Base-by-base conservation (phyloP, 2,888 invertebrate species). In the Eudasyphora cyanicolor region DNA sequence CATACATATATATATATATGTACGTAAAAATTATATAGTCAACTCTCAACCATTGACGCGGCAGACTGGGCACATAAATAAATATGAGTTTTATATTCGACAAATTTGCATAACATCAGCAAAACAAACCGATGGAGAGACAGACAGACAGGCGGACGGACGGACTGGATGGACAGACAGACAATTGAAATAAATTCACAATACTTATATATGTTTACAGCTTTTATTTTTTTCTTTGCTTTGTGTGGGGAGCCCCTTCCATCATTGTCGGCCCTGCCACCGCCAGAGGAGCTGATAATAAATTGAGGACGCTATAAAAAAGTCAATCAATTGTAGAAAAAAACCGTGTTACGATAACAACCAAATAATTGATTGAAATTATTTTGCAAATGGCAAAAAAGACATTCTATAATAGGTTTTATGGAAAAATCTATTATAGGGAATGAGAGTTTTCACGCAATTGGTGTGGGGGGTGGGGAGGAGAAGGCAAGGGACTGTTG, bases 301-400 rank as follows among this genome's bases (percentile, higher is more conserved):
- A 57, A 57, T 57, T 57, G 57, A 27, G 57, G 27, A 57, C 57
- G 57, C 27, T 27, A 57, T 4, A 57, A 24, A 57, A 57, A 57
- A 27, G 12, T 1, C 57, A 57, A 57, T 57, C 57, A 57, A 57
- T 57, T 57, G 57, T 27, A 14, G n/a, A n/a, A n/a, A n/a, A 57
- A 57, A 57, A 24, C 27, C n/a, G n/a, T n/a, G 24, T 27, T 57
- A 7, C 27, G 57, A 57, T 57, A 57, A 57, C 57, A 24, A 27
- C 10, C 57, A 57, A 24, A 57, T 57, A 57, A 57, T 14, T 57
- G 27, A 57, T 57, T 57, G 57, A 57, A 57, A 57, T 57, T 57
- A 57, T 24, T 57, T 45, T 2, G 3, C 3, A 45, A 45, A 12
- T 14, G 45, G 12, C 17, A 21, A 51, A 24, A 57, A 24, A 57